Percentiles rank a stretch among this genome's conserved stretches.
Conservation (phyloP, 1,140 invertebrate genomes). For the Arion vulgaris region DNA sequence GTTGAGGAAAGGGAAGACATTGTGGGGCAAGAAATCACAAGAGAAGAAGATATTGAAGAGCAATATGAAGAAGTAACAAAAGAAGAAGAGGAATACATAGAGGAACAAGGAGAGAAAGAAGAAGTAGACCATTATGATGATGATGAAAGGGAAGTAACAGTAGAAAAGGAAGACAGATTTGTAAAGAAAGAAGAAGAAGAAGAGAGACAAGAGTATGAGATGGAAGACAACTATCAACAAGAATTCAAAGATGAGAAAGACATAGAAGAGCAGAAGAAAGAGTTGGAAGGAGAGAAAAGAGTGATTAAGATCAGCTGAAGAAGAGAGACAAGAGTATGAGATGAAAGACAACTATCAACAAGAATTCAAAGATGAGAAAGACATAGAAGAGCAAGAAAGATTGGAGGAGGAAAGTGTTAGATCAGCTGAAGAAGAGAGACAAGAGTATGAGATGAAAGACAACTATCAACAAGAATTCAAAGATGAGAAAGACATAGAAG, state of each 20-base stretch:
- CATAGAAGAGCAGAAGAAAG: slow-evolving; percentile 7
- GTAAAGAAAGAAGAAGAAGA: background rate
- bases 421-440: background rate
- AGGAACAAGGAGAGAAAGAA: background rate
- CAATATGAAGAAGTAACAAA: background rate
- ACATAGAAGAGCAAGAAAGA: slow-evolving; percentile 10
- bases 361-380: background rate
- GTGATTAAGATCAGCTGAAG: background rate
- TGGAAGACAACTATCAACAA: no score
- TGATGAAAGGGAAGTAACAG: background rate
- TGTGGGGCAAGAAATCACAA: no score
- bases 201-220: background rate
- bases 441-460: background rate
- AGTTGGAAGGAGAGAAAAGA: slow-evolving; percentile 12
- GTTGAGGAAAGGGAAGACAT: background rate
- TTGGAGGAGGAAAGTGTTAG: background rate
- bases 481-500: slow-evolving; percentile 6
- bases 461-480: background rate
- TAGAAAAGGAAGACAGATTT: background rate
- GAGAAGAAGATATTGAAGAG: background rate
- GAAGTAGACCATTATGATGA: background rate
- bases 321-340: background rate
- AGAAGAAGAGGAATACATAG: background rate
- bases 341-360: background rate
- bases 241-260: background rate